Conservation (phyloP, 2,797 vertebrate species). For the Clarias fuscus region DNA sequence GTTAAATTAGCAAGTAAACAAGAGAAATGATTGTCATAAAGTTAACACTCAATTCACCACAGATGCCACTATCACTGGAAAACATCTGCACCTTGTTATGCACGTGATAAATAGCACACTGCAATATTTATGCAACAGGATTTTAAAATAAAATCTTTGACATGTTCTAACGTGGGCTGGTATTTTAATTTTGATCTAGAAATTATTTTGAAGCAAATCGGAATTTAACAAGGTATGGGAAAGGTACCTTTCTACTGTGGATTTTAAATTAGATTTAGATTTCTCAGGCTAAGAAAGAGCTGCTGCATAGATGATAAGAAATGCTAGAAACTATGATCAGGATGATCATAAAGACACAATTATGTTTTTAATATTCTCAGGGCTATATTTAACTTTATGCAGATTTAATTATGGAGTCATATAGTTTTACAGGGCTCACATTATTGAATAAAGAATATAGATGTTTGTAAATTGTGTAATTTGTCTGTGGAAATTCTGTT, state of each 20-base stretch:
- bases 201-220: background rate
- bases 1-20: conserved; percentile 23
- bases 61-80: conserved; percentile 20
- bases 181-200: background rate
- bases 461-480: background rate
- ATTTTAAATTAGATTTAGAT: background rate
- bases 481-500: background rate
- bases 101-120: conserved; percentile 15
- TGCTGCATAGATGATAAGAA: background rate
- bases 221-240: background rate
- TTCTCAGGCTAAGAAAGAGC: background rate
- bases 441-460: background rate
- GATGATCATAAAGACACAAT: background rate
- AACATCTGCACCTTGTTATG: conserved; percentile 22
- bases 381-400: background rate
- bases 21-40: conserved; percentile 27
- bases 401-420: conserved; percentile 20
- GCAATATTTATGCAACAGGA: conserved; percentile 15
- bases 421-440: conserved; percentile 1
- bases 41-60: conserved; percentile 10
- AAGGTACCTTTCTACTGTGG: background rate
- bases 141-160: background rate
- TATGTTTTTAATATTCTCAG: background rate
- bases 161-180: background rate
- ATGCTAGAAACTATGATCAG: background rate